These are phyloP conservation scores for Pangasius larnaudii DNA, from an alignment of 2,797 vertebrate genomes.

Conservation along the genomic window DNA sequence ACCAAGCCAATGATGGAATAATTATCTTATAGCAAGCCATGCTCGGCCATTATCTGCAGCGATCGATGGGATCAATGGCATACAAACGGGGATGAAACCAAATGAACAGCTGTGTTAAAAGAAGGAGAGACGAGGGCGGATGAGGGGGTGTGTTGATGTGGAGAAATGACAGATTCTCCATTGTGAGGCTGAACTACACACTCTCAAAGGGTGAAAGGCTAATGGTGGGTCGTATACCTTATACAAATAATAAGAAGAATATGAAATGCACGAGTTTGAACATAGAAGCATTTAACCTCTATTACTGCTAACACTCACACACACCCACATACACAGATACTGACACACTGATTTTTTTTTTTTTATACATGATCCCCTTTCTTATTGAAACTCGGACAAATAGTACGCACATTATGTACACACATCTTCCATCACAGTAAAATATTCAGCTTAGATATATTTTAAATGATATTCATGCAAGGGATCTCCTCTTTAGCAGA, in stretches of 20 bases:
- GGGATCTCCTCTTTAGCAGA: not conserved
- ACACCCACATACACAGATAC: slow-evolving; percentile 4
- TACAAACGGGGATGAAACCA: slow-evolving; percentile 40
- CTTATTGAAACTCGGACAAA: not conserved
- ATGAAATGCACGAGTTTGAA: not conserved
- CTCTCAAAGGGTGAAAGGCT: not conserved
- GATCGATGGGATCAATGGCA: slow-evolving; percentile 52
- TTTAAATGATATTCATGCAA: not conserved
- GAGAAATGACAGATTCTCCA: slow-evolving; percentile 21
- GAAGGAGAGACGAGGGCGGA: not conserved
- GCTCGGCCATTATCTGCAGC: slow-evolving; percentile 64
- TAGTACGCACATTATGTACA: not conserved
- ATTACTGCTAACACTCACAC: slow-evolving; percentile 14
- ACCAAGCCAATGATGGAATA: slow-evolving; percentile 69
- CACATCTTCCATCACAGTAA: not conserved
- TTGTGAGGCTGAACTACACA: slow-evolving; percentile 8
- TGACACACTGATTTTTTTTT: not conserved
- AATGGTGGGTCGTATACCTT: not conserved
- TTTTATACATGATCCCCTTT: not conserved
- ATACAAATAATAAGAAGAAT: not conserved
- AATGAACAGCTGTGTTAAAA: slow-evolving; percentile 48
- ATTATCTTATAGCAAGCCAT: slow-evolving; percentile 72
- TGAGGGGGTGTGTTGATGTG: not conserved
- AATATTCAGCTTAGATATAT: slow-evolving; percentile 9
- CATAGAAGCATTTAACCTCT: slow-evolving; percentile 18